Evolutionary conservation across 2,797 vertebrate species (phyloP).

Genomic region (Spondyliosoma cantharus): DNA sequence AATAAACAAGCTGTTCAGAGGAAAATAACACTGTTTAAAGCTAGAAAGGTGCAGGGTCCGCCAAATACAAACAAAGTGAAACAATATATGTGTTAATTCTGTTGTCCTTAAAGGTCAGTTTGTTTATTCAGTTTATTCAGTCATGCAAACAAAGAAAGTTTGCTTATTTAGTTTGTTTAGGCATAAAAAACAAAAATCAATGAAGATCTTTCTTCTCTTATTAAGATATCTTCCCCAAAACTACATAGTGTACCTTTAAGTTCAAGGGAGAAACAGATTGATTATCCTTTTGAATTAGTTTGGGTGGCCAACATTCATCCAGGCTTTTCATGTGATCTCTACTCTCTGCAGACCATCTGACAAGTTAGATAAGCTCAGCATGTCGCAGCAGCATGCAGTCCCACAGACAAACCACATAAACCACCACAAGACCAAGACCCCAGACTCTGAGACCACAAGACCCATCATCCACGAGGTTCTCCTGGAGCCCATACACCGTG

Average conservation of each 20-base stretch:
- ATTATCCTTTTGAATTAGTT: neutral
- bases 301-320: neutral
- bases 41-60: too few relatives aligned
- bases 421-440: slow-evolving; percentile 61
- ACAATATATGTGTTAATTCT: too few relatives aligned
- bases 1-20: too few relatives aligned
- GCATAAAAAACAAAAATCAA: too few relatives aligned
- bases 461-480: slow-evolving; percentile 77
- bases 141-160: too few relatives aligned
- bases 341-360: slow-evolving; percentile 70
- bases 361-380: slow-evolving; percentile 71
- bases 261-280: neutral
- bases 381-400: slow-evolving; percentile 83
- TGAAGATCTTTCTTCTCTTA: too few relatives aligned
- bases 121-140: too few relatives aligned
- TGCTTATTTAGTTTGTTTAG: too few relatives aligned
- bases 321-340: slow-evolving; percentile 10
- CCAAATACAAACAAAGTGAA: too few relatives aligned
- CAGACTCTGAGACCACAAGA: slow-evolving; percentile 71
- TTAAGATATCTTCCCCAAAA: too few relatives aligned
- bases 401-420: slow-evolving; percentile 90
- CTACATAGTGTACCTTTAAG: neutral
- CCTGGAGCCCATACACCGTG: slow-evolving; percentile 76
- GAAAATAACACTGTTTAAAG: too few relatives aligned
- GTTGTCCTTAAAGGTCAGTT: too few relatives aligned